Base-by-base conservation (phyloP, 1,140 invertebrate species). In the Diuraphis noxia region DNA sequence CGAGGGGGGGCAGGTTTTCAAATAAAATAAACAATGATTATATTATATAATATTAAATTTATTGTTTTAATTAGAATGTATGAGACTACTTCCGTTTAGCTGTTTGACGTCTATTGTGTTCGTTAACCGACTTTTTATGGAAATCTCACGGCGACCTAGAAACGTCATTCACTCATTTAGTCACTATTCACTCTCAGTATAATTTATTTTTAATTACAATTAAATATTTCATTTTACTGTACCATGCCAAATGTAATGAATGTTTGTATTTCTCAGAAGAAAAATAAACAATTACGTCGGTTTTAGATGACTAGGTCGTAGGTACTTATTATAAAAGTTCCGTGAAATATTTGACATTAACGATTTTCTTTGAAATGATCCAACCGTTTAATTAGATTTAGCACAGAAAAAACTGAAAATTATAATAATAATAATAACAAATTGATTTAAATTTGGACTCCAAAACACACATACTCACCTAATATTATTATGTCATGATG, bases 21-120 rank as follows among this genome's bases (percentile, higher is more conserved):
- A n/a, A 91, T 91, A 49, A 91, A 77, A 91, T 40, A 88, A 88
- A 88, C 52, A 88, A 88, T 17, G 40, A 91, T 88, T 63, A 72
- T 72, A 72, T 36, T 79, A 77, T 79, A 77, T 52, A 77, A 89
- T 38, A 72, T 36, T 89, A 90, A 91, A 82, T n/a, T n/a, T n/a
- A n/a, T 82, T 46, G 43, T 91, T 91, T 82, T 82, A 91, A 91
- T 91, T 91, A 91, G 81, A 91, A 91, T 36, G 41, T 91, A 82
- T 46, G 43, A 46, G 46, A 91, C 77, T n/a, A 90, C 88, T 90
- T 90, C 88, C 77, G 89, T 91, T 91, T 52, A 38, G 21, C 46
- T 49, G n/a, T 91, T 52, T 46, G 38, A 46, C 77, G 77, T 82
- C 19, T 36, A 63, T 88, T 82, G 72, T 91, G 89, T 91, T 46